Evolutionary conservation across 2,888 invertebrate genomes (phyloP).

Genomic region (Folsomia candida): DNA sequence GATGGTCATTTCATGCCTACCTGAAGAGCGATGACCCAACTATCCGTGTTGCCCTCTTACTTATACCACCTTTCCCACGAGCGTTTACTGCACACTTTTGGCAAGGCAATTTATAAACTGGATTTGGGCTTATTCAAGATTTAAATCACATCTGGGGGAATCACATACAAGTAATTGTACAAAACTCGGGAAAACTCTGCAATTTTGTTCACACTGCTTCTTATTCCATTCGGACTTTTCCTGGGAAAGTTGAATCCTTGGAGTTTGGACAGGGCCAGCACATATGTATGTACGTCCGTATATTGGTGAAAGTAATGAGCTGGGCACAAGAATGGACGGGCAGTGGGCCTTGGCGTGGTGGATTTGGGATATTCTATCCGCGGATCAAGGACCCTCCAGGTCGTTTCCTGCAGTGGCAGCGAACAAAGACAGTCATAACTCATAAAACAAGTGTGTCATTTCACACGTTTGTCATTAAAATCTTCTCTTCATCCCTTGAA

Average conservation of each 20-base stretch:
- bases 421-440: background rate
- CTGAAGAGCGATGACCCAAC: background rate
- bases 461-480: conserved; percentile 15
- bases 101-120: conserved; percentile 1
- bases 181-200: background rate
- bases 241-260: too few species aligned
- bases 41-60: too few species aligned
- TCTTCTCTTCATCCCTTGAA: background rate
- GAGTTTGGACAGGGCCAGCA: too few species aligned
- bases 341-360: too few species aligned
- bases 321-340: background rate
- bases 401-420: background rate
- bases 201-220: background rate
- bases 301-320: background rate
- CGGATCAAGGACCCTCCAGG: background rate
- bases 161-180: background rate
- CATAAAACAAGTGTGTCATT: conserved; percentile 7
- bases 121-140: background rate
- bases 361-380: too few species aligned
- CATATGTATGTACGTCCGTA: too few species aligned
- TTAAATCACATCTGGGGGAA: background rate
- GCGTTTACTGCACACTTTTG: background rate
- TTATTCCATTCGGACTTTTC: too few species aligned
- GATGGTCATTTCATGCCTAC: conserved; percentile 4
- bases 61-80: background rate